Evolutionary conservation across 2,888 invertebrate species (phyloP).

Genomic region (Patella depressa): DNA sequence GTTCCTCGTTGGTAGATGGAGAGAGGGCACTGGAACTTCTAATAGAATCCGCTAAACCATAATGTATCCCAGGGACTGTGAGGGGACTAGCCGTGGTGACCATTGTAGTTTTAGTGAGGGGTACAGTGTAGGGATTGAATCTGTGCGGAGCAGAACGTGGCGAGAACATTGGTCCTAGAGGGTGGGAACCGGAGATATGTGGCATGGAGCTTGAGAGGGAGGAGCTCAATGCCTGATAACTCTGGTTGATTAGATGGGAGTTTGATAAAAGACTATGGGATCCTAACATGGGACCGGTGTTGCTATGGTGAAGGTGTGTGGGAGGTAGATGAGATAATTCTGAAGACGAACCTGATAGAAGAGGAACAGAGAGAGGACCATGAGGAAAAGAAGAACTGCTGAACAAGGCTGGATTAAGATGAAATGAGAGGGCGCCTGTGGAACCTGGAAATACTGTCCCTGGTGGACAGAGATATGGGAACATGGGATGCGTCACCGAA

Average conservation of each 20-base stretch:
- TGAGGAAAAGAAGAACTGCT: slow-evolving; percentile 44
- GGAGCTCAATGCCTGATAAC: slow-evolving; percentile 63
- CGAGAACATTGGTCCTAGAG: slow-evolving; percentile 69
- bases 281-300: slow-evolving; percentile 80
- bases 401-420: slow-evolving; percentile 52
- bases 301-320: slow-evolving; percentile 78
- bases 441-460: slow-evolving; percentile 81
- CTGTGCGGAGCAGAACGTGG: slow-evolving; percentile 78
- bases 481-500: slow-evolving; percentile 86
- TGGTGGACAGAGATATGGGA: slow-evolving; percentile 91
- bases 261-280: slow-evolving; percentile 87
- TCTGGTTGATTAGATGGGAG: slow-evolving; percentile 77
- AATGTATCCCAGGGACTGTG: slow-evolving; percentile 45
- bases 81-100: slow-evolving; percentile 69
- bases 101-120: slow-evolving; percentile 63
- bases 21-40: slow-evolving; percentile 38
- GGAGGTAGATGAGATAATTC: slow-evolving; percentile 71
- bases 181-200: slow-evolving; percentile 44
- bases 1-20: slow-evolving; percentile 37
- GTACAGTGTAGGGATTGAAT: slow-evolving; percentile 89
- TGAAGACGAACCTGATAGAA: slow-evolving; percentile 53
- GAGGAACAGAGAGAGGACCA: slow-evolving; percentile 44
- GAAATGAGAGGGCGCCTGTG: slow-evolving; percentile 71
- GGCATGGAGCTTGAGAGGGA: slow-evolving; percentile 66
- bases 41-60: slow-evolving; percentile 41